Percentiles rank a stretch among this genome's conserved stretches.
phyloP scores from a whole-genome alignment of 2,888 invertebrate species.

The Idaea straminata region DNA sequence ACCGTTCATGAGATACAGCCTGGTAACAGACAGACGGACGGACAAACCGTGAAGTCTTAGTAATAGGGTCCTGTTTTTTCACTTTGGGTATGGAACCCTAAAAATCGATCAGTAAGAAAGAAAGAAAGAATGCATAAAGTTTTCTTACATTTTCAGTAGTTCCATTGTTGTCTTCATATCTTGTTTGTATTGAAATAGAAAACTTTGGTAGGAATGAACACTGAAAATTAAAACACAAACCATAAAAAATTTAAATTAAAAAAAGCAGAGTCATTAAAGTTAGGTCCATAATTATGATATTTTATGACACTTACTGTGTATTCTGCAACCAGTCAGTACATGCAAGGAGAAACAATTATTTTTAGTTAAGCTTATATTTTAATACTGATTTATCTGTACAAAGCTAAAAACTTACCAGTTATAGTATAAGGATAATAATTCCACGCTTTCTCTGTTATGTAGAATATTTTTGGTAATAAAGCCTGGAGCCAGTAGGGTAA shows the following conservation, averaged over 20 bases:
- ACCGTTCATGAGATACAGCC: too few relatives aligned
- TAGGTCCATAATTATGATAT: conserved; percentile 8
- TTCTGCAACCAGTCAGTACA: conserved; percentile 67
- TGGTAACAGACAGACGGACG: too few relatives aligned
- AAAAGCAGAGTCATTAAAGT: conserved; percentile 7
- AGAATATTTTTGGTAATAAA: conserved; percentile 93
- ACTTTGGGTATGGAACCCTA: too few relatives aligned
- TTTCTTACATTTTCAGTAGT: conserved; percentile 90
- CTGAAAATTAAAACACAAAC: conserved; percentile 76
- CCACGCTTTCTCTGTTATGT: conserved; percentile 96
- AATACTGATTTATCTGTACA: not conserved
- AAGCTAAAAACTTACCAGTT: conserved; percentile 81
- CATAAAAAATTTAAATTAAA: conserved; percentile 4
- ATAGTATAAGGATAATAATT: conserved; percentile 96
- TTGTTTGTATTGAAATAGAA: conserved; percentile 91
- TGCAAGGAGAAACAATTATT: conserved; percentile 48
- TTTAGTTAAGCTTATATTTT: conserved; percentile 9
- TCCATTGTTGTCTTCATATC: conserved; percentile 94
- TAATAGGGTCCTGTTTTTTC: too few relatives aligned
- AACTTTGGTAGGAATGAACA: conserved; percentile 95
- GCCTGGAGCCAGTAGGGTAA: conserved; percentile 94
- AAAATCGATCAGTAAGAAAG: not conserved
- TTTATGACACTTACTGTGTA: conserved; percentile 84
- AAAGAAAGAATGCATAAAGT: not conserved
- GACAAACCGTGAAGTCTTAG: too few relatives aligned